These are phyloP conservation scores for Noctua fimbriata DNA, from an alignment of 2,888 invertebrate genomes.

Conservation along the genomic window DNA sequence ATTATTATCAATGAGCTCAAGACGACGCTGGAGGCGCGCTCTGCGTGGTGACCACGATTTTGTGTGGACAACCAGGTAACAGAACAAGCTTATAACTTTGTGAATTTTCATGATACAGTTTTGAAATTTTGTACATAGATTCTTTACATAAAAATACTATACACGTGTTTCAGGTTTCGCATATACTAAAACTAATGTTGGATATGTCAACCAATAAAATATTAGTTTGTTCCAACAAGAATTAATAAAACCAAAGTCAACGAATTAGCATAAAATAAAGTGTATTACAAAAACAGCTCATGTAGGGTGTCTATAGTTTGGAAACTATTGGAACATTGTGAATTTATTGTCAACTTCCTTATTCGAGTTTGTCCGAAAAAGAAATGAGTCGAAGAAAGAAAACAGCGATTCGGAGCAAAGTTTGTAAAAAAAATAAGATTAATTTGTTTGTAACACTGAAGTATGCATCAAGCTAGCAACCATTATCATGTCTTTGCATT, in stretches of 20 bases:
- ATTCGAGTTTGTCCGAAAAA: not conserved
- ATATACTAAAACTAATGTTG: no score
- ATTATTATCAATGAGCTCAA: no score
- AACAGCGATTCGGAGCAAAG: not conserved
- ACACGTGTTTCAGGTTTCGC: no score
- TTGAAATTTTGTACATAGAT: no score
- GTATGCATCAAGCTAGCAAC: not conserved
- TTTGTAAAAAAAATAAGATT: not conserved
- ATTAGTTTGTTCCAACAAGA: slow-evolving; percentile 15
- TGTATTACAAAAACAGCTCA: slow-evolving; percentile 2
- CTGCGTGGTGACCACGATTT: no score
- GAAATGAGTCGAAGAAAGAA: not conserved
- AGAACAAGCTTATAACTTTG: no score
- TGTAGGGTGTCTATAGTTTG: slow-evolving; percentile 17
- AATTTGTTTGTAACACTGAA: not conserved
- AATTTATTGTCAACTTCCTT: not conserved
- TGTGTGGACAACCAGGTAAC: no score
- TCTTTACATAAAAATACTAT: no score
- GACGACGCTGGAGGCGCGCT: no score
- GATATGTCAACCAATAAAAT: slow-evolving; percentile 8
- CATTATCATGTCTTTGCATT: no score
- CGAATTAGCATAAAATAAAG: slow-evolving; percentile 17
- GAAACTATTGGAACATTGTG: not conserved
- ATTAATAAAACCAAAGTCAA: slow-evolving; percentile 3
- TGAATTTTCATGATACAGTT: no score